Base-by-base conservation (phyloP, 23 tunicate genomes). In the Halocynthia roretzi region DNA sequence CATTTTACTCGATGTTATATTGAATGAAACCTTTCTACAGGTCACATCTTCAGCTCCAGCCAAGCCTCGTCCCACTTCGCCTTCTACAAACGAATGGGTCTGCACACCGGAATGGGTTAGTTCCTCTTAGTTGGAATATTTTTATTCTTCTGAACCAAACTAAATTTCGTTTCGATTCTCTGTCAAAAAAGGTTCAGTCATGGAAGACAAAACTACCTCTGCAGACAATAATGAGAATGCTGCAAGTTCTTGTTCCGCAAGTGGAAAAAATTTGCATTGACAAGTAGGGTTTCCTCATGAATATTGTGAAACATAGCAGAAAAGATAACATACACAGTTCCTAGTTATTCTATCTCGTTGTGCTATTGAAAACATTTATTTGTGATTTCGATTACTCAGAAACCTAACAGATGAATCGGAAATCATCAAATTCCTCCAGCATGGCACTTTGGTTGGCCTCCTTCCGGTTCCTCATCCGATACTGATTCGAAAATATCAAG, bases 251-350 rank as follows among this genome's bases (percentile, higher is more conserved):
- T 15, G 99, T 94, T 23, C 99, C 99, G 0, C 99, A 94, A 77
- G 99, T 94, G 9, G 99, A 94, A 67, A 94, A 94, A 63, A 94
- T 94, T 66, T 94, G 99, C 91, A 88, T 94, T 68, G 99, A 94
- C 61, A 94, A 94, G 78, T 74, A 17, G 17, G 78, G 54, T 20
- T 19, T 14, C 17, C 4, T 58, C 2, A 2, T 58, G 17, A 58
- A 58, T 58, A 58, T 58, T 58, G 15, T 58, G 15, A 58, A 14
- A 14, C n/a, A n/a, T 58, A 58, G 17, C 17, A 14, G 63, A 4
- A 58, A 58, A 58, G 63, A 58, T 14, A 58, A 58, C 1, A 58
- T 14, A n/a, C 63, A 2, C 17, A 4, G 15, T 58, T 58, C n/a
- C 17, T 58, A 14, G 63, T 14, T n/a, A 58, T 58, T 58, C 15